Conservation (phyloP, 2,888 invertebrate species). For the Chelonus formosanus region DNA sequence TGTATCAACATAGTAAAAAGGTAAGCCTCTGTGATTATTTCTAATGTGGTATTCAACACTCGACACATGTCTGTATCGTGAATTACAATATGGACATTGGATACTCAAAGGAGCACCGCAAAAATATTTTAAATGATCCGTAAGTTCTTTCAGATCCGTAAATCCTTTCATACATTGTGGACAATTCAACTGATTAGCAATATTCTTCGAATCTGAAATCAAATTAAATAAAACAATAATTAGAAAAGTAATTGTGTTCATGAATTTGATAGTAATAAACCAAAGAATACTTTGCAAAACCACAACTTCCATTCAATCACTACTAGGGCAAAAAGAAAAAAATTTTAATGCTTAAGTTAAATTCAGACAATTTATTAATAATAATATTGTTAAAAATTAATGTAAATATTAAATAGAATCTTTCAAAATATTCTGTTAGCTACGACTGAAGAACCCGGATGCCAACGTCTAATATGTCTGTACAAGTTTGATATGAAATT, state of each 20-base stretch:
- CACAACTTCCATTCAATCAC: too few species aligned
- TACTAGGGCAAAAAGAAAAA: too few species aligned
- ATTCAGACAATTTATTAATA: too few species aligned
- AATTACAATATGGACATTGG: slow-evolving; percentile 60
- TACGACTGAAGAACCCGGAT: slow-evolving; percentile 54
- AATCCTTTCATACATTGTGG: slow-evolving; percentile 60
- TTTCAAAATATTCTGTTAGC: slow-evolving; percentile 57
- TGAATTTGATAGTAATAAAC: neutral
- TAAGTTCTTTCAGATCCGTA: slow-evolving; percentile 47
- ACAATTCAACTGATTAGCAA: slow-evolving; percentile 37
- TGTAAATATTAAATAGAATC: neutral
- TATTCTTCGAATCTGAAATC: slow-evolving; percentile 36
- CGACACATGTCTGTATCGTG: slow-evolving; percentile 44
- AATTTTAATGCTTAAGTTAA: too few species aligned
- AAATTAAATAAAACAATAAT: slow-evolving; percentile 21
- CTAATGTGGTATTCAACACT: slow-evolving; percentile 47
- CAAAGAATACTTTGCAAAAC: too few species aligned
- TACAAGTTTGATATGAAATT: slow-evolving; percentile 63
- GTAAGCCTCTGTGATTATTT: slow-evolving; percentile 40
- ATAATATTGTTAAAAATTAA: too few species aligned
- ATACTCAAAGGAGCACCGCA: slow-evolving; percentile 62
- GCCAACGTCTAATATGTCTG: slow-evolving; percentile 62
- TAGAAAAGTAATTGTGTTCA: neutral
- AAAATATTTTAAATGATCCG: slow-evolving; percentile 50
- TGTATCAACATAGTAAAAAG: slow-evolving; percentile 27